Evolutionary conservation across 2,113 vertebrate species (phyloP), one percentile per base, ranked within the genome.

Genomic region (Symphodus melops): DNA sequence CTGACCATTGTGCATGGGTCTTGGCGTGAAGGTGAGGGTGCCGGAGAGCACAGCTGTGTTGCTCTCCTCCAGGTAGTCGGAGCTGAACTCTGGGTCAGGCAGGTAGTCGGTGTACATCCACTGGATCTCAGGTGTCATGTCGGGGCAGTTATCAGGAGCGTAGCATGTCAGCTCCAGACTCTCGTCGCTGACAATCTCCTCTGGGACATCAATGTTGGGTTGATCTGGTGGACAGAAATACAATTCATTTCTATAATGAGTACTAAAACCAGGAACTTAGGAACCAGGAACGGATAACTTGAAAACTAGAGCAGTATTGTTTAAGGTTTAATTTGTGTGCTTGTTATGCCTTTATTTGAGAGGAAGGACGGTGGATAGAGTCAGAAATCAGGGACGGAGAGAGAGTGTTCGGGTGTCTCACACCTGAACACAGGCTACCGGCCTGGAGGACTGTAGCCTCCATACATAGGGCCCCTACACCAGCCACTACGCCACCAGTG

Each of bases 111-210:
- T 95, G 88, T 95, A 94, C 85, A 96, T 89, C 96, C 96, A 97
- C 79, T 94, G 94, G 73, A 97, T 94, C 72, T 95, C 93, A 0
- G 96, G 96, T 25, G 83, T 94, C 94, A 96, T 92, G 51, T 96
- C 95, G 0, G 96, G 96, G 81, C 96, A 97, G 87, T 97, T 97
- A 76, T 97, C 95, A 0, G 96, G 96, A 44, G 95, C 96, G 63
- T 95, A 93, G 72, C 96, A 97, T 1, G 95, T 96, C 82, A 97
- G 86, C 63, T 96, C 96, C 75, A 95, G 89, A 52, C 84, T 95
- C 2, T 89, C 87, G 8, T 95, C 95, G 10, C 94, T 96, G 71
- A 97, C 90, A 9, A 97, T 95, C 71, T 96, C 95, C 11, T 94
- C 93, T 1, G 96, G 96, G 3, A 94, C 78, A 16, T 96, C 94